Evolutionary conservation across 2,797 vertebrate genomes (phyloP), one percentile per base, ranked within the genome.

Genomic region (Argentina silus): DNA sequence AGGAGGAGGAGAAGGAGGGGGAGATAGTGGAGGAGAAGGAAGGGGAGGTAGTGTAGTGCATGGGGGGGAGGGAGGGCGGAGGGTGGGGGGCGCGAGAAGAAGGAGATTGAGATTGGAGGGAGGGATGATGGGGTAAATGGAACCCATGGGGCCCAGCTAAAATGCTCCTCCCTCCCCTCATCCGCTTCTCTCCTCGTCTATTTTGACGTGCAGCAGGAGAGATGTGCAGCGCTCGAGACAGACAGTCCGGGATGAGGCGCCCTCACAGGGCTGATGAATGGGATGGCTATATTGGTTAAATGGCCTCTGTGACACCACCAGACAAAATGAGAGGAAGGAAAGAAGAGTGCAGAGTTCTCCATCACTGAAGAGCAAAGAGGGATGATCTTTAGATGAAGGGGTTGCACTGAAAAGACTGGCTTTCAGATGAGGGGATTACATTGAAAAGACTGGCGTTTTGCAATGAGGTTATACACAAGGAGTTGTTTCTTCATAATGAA

Each of bases 231-330:
- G 69, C 65, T 10, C 8, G 56, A 82, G 91, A 91, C 79, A 7
- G 81, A 91, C 83, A 78, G 82, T 68, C 79, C 62, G 82, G 82
- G 83, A 78, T n/a, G 74, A 85, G 81, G 72, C 70, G 48, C 85
- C 70, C 85, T 89, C 84, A 70, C 79, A 79, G 69, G 53, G 71
- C 82, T 92, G 90, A 92, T 89, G 81, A 86, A 92, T 92, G 83
- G 79, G 73, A 69, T 67, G 56, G 78, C 81, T 78, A 59, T 60
- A 74, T 80, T 74, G 81, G 78, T 82, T 87, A 83, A 92, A 87
- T 87, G 83, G 82, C 76, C 74, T 69, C 45, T 14, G 57, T 63
- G 27, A 69, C 75, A 84, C 56, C 63, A 78, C 79, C 53, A 50
- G 68, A 51, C 79, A 73, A 17, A 77, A 80, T 61, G 72, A 68